Base-by-base conservation (phyloP, 2,113 vertebrate genomes). In the Calypte anna region DNA sequence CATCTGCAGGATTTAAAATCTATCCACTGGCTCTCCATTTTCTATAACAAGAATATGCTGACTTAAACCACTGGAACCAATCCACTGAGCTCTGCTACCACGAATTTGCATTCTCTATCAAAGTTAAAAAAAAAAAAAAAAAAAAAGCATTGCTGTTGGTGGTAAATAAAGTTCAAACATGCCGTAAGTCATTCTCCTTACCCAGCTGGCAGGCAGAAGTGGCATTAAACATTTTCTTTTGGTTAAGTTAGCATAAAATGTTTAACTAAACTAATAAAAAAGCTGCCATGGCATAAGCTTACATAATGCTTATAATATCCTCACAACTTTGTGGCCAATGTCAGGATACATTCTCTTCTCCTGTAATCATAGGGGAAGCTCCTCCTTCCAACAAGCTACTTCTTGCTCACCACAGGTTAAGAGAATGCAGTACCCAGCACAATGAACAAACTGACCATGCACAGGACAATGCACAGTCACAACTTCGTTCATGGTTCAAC, bases 41-140 rank as follows among this genome's bases (percentile, higher is more conserved):
- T 93, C 90, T 88, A 44, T 73, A 95, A 96, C 77, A 83, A 86
- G 92, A 94, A 94, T 88, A 88, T 94, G 91, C 92, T 94, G 95
- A 96, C 94, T 96, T 86, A 76, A 96, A 94, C 96, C 94, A 89
- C 94, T 91, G 80, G 88, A 92, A 93, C 27, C 77, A 93, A 57
- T n/a, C 61, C 38, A 2, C 68, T 86, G 61, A 96, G 90, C 73
- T 89, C 46, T 93, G 80, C 73, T 88, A 91, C 73, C 78, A 83
- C 25, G 0, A 73, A 53, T 94, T 38, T 75, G 74, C 68, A 54
- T 55, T 78, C 66, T 46, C 55, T 38, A 58, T 93, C 69, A 69
- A 84, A 85, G n/a, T 75, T 53, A 81, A 30, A 86, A 86, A 73
- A 86, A 73, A 66, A 55, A 62, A 40, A 40, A 11, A 40, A 40